Evolutionary conservation across 2,797 vertebrate genomes (phyloP).

Genomic region (Philypnodon macrostomus): DNA sequence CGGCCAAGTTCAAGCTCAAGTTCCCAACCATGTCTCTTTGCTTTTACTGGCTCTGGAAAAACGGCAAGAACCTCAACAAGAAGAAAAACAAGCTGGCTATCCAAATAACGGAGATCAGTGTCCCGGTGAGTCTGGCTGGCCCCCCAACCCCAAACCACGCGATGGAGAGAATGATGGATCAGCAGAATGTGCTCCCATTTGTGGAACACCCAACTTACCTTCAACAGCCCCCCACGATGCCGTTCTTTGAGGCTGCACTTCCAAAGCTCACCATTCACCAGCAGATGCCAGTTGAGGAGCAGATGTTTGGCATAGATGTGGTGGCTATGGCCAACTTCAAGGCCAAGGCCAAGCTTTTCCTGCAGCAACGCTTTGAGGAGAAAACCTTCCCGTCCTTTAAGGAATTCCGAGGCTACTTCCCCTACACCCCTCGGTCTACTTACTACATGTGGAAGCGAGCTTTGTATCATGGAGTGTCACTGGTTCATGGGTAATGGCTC

Average conservation of each 20-base stretch:
- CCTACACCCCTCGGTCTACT: slow-evolving; percentile 90
- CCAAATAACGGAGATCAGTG: slow-evolving; percentile 14
- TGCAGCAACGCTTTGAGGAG: slow-evolving; percentile 91
- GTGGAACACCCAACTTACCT: slow-evolving; percentile 32
- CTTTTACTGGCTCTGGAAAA: slow-evolving; percentile 89
- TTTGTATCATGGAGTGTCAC: slow-evolving; percentile 87
- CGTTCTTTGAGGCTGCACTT: slow-evolving; percentile 33
- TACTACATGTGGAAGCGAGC: slow-evolving; percentile 99
- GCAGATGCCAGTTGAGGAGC: slow-evolving; percentile 65
- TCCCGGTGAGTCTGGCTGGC: slow-evolving; percentile 11
- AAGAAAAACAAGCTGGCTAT: slow-evolving; percentile 20
- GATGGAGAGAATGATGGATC: not conserved
- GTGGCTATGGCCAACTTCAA: slow-evolving; percentile 90
- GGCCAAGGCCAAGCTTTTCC: slow-evolving; percentile 92
- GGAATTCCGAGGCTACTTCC: slow-evolving; percentile 91
- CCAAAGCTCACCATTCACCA: slow-evolving; percentile 46
- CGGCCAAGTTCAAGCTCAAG: slow-evolving; percentile 87
- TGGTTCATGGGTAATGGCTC: slow-evolving; percentile 80
- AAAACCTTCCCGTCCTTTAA: slow-evolving; percentile 94
- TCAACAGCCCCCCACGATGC: slow-evolving; percentile 16
- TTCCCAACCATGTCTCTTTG: slow-evolving; percentile 84
- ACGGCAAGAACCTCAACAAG: slow-evolving; percentile 39
- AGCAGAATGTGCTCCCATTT: slow-evolving; percentile 19
- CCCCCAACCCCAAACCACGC: slow-evolving; percentile 8
- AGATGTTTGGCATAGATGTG: slow-evolving; percentile 86